These are phyloP conservation scores for Polylopha cassiicola DNA, from an alignment of 2,888 invertebrate genomes.

Conservation along the genomic window DNA sequence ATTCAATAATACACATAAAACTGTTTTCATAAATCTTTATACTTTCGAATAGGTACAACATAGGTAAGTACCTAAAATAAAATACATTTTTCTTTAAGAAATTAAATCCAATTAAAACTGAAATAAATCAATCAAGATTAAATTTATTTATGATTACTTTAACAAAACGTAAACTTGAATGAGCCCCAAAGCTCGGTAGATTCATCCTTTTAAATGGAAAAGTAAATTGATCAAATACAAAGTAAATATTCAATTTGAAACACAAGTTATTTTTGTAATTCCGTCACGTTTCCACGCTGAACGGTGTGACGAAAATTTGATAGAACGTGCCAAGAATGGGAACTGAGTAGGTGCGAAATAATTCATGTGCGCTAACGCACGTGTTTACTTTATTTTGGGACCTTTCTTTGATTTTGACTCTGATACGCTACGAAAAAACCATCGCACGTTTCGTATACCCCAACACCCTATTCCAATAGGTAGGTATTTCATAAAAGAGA, in stretches of 20 bases:
- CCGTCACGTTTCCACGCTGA: constrained; percentile 25
- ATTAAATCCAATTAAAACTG: no score
- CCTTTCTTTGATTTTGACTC: constrained; percentile 11
- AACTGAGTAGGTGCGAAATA: background rate
- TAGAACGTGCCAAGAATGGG: constrained; percentile 23
- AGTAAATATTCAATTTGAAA: constrained; percentile 21
- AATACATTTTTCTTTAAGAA: no score
- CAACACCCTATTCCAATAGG: no score
- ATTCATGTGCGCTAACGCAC: constrained; percentile 6
- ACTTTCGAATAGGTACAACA: no score
- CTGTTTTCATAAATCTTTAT: constrained; percentile 5
- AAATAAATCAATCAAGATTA: constrained; percentile 2
- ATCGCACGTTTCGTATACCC: no score
- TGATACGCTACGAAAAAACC: background rate
- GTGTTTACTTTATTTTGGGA: constrained; percentile 6
- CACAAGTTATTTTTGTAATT: constrained; percentile 17
- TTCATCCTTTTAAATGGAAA: background rate
- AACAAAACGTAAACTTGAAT: no score
- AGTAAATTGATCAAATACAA: constrained; percentile 6
- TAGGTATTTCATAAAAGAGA: no score
- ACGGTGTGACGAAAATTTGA: constrained; percentile 28
- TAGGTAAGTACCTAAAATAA: no score
- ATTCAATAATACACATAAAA: constrained; percentile 3
- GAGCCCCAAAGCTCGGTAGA: background rate
- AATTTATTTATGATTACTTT: no score